Base-by-base conservation (phyloP, 1,140 invertebrate species). In the Caenorhabditis briggsae region DNA sequence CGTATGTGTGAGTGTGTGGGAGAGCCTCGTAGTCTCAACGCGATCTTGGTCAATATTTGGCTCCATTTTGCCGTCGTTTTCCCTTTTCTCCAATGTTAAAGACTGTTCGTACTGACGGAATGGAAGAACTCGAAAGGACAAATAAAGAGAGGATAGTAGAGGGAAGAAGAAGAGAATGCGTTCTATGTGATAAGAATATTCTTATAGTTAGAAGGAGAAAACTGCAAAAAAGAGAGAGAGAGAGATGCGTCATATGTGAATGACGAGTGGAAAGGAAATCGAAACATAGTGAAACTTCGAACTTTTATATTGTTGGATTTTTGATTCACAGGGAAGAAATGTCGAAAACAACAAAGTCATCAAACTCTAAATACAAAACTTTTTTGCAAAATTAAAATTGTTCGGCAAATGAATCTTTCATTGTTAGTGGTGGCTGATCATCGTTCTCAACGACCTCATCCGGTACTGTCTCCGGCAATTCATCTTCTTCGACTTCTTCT, bases 11-110 rank as follows among this genome's bases (percentile, higher is more conserved):
- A 23, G 70, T n/a, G 46, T 12, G 18, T 14, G 70, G n/a, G 70
- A 78, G 70, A 78, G 8, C 23, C 20, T 9, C 59, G 50, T 53
- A 6, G 23, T 9, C 58, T 33, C 58, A 9, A 14, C 23, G 25
- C 61, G 61, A 65, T 50, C 46, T 78, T 23, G 14, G 70, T 78
- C 70, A 78, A 78, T 78, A 78, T 78, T 78, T 78, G 70, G 70
- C 70, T 78, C 61, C 11, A 2, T 65, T 65, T 25, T 65, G 11
- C 11, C 25, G 20, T 33, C 61, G 16, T 65, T 25, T 65, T n/a
- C 8, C 46, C 53, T 46, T n/a, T 16, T 16, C 65, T 8, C 46
- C 18, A 33, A n/a, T 50, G 20, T 46, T 16, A 46, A 46, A 70
- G 64, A 70, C 41, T 25, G 70, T 50, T 78, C 70, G 46, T 48